These are phyloP conservation scores for Eptesicus fuscus DNA, from an alignment of 2,113 vertebrate genomes.

Conservation along the genomic window DNA sequence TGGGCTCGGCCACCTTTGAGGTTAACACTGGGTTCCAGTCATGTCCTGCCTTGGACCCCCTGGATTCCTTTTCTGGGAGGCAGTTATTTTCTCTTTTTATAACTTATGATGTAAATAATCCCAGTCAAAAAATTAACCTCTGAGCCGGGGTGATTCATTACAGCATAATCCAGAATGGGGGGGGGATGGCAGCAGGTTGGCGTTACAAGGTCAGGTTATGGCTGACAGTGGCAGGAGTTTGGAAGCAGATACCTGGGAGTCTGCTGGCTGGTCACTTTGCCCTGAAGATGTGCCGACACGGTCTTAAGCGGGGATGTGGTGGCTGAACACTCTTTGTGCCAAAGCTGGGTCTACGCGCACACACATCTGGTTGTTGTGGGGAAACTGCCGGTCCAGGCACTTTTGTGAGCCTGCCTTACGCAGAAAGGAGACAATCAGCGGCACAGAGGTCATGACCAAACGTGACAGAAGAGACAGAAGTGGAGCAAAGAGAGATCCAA, in stretches of 20 bases:
- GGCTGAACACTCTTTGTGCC: neutral
- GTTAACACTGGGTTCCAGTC: neutral
- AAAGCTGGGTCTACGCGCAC: neutral
- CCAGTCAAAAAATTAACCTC: neutral
- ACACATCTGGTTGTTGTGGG: neutral
- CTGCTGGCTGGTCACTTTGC: neutral
- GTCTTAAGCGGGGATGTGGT: no score
- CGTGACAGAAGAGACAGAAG: neutral
- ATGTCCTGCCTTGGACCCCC: neutral
- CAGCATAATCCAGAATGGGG: neutral
- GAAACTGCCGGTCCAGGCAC: neutral
- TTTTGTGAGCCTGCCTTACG: neutral
- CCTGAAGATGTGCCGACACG: fast-evolving
- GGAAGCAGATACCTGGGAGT: neutral
- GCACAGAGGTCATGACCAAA: neutral
- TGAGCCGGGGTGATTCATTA: neutral
- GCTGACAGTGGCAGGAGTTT: neutral
- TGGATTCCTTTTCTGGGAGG: neutral
- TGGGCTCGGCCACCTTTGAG: neutral
- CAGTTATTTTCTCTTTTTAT: neutral
- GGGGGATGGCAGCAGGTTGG: neutral
- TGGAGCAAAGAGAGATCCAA: neutral
- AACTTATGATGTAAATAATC: neutral
- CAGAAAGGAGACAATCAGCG: neutral
- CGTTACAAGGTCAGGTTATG: neutral